Evolutionary conservation across 2,888 invertebrate genomes (phyloP).

Genomic region (Steromphala cineraria): DNA sequence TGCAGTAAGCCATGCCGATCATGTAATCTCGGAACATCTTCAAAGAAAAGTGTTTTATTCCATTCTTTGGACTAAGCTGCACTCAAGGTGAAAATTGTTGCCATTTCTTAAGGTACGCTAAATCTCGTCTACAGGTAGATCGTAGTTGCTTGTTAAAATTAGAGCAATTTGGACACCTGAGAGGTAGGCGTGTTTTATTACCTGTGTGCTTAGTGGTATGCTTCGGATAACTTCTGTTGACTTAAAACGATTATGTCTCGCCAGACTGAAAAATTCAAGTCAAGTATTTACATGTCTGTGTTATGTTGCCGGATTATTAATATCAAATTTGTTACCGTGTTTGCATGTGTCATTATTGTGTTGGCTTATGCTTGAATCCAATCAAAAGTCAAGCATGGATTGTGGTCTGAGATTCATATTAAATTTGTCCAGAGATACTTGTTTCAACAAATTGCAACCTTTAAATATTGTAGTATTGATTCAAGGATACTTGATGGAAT

Average conservation of each 20-base stretch:
- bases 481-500: neutral
- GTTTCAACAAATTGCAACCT: neutral
- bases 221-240: neutral
- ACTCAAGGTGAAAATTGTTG: neutral
- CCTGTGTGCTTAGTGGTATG: neutral
- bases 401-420: neutral
- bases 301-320: neutral
- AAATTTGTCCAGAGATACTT: neutral
- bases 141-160: neutral
- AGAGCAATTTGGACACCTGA: neutral
- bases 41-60: conserved; percentile 10
- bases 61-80: neutral
- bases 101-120: neutral
- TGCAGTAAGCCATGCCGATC: neutral
- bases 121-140: neutral
- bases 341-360: neutral
- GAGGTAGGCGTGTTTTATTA: neutral
- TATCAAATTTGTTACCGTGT: neutral
- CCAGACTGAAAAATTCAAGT: neutral
- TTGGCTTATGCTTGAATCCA: neutral
- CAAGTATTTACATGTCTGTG: neutral
- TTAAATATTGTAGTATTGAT: conserved; percentile 5
- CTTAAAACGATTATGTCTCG: neutral
- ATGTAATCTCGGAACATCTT: neutral
- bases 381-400: neutral